Percentiles rank a stretch among this genome's conserved stretches.
Evolutionary conservation across 2,888 invertebrate species (phyloP).

Genomic region (Phrixothrix hirtus): DNA sequence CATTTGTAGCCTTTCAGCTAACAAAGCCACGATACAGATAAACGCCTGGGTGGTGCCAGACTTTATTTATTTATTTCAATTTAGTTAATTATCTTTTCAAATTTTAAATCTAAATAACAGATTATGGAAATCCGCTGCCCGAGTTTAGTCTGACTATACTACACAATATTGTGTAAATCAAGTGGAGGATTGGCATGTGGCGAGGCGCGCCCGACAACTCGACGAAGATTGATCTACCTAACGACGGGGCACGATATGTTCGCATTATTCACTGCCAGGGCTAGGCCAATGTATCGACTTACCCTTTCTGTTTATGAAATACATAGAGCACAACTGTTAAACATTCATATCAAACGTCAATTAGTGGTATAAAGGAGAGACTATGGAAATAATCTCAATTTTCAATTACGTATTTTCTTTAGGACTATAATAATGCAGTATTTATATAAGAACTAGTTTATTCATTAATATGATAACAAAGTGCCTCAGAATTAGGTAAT

Average conservation of each 20-base stretch:
- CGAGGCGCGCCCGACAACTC: conserved; percentile 46
- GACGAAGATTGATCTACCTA: conserved; percentile 50
- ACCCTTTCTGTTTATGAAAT: conserved; percentile 22
- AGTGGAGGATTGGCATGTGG: conserved; percentile 53
- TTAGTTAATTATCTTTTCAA: conserved; percentile 32
- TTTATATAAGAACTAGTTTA: no score
- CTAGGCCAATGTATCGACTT: conserved; percentile 33
- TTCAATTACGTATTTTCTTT: background rate
- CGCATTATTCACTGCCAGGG: conserved; percentile 50
- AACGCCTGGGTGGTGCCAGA: conserved; percentile 38
- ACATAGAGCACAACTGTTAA: conserved; percentile 11
- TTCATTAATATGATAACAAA: no score
- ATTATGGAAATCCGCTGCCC: conserved; percentile 45
- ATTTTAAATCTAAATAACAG: conserved; percentile 41
- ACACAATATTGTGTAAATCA: conserved; percentile 49
- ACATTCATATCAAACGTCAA: conserved; percentile 7
- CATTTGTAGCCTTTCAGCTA: conserved; percentile 53
- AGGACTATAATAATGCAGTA: no score
- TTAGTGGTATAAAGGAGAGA: background rate
- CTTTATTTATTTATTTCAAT: conserved; percentile 29
- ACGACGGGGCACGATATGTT: conserved; percentile 49
- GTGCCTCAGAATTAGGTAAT: no score
- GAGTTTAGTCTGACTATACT: conserved; percentile 39
- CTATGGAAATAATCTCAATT: background rate
- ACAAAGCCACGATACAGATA: conserved; percentile 44